Evolutionary conservation across 1,140 invertebrate genomes (phyloP), one percentile per base, ranked within the genome.

Genomic region (Pseudomyrmex pallidus): DNA sequence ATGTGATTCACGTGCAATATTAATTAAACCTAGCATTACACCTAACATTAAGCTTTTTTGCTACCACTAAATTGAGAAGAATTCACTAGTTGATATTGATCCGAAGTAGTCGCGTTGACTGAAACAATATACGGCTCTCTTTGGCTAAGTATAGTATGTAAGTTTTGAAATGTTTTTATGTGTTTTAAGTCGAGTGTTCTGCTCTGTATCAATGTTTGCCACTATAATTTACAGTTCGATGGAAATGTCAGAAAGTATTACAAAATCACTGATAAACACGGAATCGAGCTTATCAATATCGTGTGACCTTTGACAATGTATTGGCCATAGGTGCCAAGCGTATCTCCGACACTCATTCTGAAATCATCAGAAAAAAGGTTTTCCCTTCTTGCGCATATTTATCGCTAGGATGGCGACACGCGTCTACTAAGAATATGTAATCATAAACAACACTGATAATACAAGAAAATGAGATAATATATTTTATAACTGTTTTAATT

Each of bases 201-300:
- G 35, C 35, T 35, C 35, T 35, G 35, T 35, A 35, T 35, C 35
- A 35, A 35, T 35, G 5, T 35, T 35, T 35, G 5, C 44, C 50
- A 7, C 17, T 44, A 12, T 73, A 70, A 54, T 82, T 50, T 22
- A 57, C 78, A 84, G 86, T 82, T 80, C 70, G 74, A 17, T 61
- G 63, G 44, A 48, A 54, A 77, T 82, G 78, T 89, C 84, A 78
- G 48, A 80, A 87, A 85, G 85, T 73, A 83, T 91, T 91, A 89
- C 91, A 89, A 90, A 90, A 92, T 91, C 57, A 17, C 73, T 70
- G 92, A 90, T 92, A 92, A 91, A 56, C 76, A 56, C 68, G 13
- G 62, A 80, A 67, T 7, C 50, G 12, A 13, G 13, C 44, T 64
- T 89, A 85, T 88, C 85, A 13, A 7, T 8, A 74, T 70, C 62